Evolutionary conservation across 2,888 invertebrate genomes (phyloP), one percentile per base, ranked within the genome.

Genomic region (Drosophila imparisetae): DNA sequence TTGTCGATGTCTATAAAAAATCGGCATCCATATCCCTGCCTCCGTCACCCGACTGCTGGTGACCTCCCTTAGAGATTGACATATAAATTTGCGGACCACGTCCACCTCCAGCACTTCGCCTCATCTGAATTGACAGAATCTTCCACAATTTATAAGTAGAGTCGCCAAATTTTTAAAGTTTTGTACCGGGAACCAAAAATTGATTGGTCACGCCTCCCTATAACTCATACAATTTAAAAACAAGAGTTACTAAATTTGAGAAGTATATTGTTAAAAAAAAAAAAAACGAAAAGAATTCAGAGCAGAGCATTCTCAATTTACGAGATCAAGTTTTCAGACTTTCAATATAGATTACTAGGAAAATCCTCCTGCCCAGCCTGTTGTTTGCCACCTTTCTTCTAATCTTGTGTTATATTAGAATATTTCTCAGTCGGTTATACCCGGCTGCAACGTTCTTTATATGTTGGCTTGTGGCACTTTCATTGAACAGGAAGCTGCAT

Each of bases 401-500:
- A 24, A 8, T 15, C 1, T 24, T 24, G 24, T 24, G 8, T 4
- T 45, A 15, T 8, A 32, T 15, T 10, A 36, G 27, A 18, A 54
- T 40, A 58, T 67, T 10, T 27, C 13, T 0, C 4, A 34, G 55
- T 72, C 68, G 30, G n/a, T 10, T 18, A 52, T 1, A 34, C 13
- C 52, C 30, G 4, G 0, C 7, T 29, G 2, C n/a, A 55, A 40
- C 29, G 21, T 8, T 24, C 11, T 58, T 30, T 66, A 50, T 75
- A 58, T 60, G 81, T 72, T 78, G 59, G 70, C 73, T 75, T 80
- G 66, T 76, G 70, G 76, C 74, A 75, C 78, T 79, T 84, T 83
- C 66, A 83, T 75, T 72, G 83, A 86, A 85, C 81, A 83, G 69
- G 71, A 68, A 73, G 53, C 70, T 85, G 79, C 78, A 80, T 89